These are phyloP conservation scores for Eumacrocentrus americanus DNA, from an alignment of 2,888 invertebrate species.

Conservation along the genomic window DNA sequence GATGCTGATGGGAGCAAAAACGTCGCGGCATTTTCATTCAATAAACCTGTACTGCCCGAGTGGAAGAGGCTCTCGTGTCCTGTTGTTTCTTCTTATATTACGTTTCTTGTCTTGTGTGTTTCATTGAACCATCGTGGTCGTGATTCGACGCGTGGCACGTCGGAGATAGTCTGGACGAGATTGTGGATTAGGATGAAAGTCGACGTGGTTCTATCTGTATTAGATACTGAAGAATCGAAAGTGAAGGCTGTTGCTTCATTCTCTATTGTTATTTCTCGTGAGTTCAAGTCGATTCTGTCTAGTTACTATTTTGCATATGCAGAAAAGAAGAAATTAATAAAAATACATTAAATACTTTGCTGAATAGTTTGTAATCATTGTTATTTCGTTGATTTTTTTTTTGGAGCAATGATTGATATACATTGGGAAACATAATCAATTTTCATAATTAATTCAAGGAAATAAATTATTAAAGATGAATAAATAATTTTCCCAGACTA, in stretches of 20 bases:
- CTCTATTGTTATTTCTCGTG: not conserved
- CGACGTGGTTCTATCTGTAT: not conserved
- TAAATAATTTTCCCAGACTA: too few relatives aligned
- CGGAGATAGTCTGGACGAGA: constrained; percentile 25
- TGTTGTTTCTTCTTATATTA: constrained; percentile 17
- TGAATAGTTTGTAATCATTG: too few relatives aligned
- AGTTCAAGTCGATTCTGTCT: not conserved
- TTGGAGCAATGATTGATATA: too few relatives aligned
- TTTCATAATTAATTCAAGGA: too few relatives aligned
- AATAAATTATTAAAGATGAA: too few relatives aligned
- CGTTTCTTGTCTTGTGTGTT: constrained; percentile 24
- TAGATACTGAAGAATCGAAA: not conserved
- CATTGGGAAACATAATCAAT: too few relatives aligned
- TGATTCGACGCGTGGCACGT: constrained; percentile 33
- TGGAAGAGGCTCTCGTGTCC: constrained; percentile 20
- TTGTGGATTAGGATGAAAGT: constrained; percentile 24
- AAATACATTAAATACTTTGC: too few relatives aligned
- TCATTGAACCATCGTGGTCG: constrained; percentile 34
- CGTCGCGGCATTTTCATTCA: constrained; percentile 55
- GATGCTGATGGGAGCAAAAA: constrained; percentile 52
- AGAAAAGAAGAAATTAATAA: too few relatives aligned
- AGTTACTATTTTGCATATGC: too few relatives aligned
- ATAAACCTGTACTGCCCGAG: constrained; percentile 42
- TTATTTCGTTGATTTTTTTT: too few relatives aligned
- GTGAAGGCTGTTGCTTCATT: not conserved